These are phyloP conservation scores for Acanthosepion pharaonis DNA, from an alignment of 2,888 invertebrate genomes.

Conservation along the genomic window DNA sequence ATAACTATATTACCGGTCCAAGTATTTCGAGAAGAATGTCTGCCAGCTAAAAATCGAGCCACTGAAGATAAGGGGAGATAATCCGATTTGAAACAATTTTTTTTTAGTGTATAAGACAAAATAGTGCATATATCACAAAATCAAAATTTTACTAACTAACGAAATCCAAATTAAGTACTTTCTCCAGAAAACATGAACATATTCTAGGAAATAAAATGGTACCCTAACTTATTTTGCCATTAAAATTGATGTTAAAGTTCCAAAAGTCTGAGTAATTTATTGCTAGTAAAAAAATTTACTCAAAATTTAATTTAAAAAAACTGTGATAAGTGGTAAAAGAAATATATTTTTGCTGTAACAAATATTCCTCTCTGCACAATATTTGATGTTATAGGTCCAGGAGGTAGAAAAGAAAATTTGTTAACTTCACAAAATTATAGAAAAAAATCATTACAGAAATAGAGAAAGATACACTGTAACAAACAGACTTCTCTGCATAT, in stretches of 20 bases:
- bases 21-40: neutral
- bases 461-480: neutral
- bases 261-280: neutral
- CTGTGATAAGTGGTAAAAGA: neutral
- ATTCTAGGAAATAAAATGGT: neutral
- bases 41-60: neutral
- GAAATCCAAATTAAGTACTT: neutral
- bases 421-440: neutral
- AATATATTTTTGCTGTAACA: neutral
- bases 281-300: neutral
- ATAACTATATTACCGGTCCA: neutral
- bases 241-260: too few relatives aligned
- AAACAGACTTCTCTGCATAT: neutral
- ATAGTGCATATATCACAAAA: neutral
- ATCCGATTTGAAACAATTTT: neutral
- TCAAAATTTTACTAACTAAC: neutral
- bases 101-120: neutral
- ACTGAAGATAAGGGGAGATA: neutral
- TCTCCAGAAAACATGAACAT: neutral
- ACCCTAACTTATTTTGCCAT: too few relatives aligned
- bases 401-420: neutral
- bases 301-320: too few relatives aligned
- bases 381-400: constrained; percentile 22
- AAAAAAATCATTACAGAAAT: neutral
- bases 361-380: neutral